These are phyloP conservation scores for Anagyrus pseudococci DNA, from an alignment of 2,888 invertebrate genomes.

Conservation along the genomic window DNA sequence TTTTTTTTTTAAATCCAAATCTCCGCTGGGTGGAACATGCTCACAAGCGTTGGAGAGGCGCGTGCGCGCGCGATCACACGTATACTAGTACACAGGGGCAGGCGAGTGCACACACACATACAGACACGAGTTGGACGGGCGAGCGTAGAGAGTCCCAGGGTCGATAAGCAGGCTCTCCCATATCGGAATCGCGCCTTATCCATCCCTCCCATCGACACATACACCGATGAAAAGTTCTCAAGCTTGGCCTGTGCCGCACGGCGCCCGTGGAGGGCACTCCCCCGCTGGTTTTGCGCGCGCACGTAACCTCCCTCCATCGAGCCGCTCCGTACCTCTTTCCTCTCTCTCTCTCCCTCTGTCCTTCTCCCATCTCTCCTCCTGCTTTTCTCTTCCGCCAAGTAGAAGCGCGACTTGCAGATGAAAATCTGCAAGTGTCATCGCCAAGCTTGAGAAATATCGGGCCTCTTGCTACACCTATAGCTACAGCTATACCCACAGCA, in stretches of 20 bases:
- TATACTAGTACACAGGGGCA: background rate
- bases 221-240: conserved; percentile 35
- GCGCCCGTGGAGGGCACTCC: conserved; percentile 35
- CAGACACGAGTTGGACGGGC: background rate
- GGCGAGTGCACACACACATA: background rate
- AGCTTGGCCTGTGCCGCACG: conserved; percentile 17
- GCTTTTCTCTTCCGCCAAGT: background rate
- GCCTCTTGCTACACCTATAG: too few species aligned
- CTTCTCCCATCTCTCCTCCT: background rate
- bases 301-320: conserved; percentile 25
- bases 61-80: background rate
- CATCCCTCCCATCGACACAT: conserved; percentile 32
- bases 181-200: conserved; percentile 43
- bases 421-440: conserved; percentile 22
- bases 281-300: conserved; percentile 27
- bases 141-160: conserved; percentile 14
- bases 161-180: conserved; percentile 42
- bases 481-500: too few species aligned
- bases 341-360: background rate
- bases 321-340: conserved; percentile 4
- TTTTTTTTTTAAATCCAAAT: conserved; percentile 24
- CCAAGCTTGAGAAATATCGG: background rate
- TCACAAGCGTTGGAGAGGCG: background rate
- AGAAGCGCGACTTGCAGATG: conserved; percentile 20
- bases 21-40: background rate